Evolutionary conservation across 2,113 vertebrate genomes (phyloP).

Genomic region (Phocoena phocoena): DNA sequence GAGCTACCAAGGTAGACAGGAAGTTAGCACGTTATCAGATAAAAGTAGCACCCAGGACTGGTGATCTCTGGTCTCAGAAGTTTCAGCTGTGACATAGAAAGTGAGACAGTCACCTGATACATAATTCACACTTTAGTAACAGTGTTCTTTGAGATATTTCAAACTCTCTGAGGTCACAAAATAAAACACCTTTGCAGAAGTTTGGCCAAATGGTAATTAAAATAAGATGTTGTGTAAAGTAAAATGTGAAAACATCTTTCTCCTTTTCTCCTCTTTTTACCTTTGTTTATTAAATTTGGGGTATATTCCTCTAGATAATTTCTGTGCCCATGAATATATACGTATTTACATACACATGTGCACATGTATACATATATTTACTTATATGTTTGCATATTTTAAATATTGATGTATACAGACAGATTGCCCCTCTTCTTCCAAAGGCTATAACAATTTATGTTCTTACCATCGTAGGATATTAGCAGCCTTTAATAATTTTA

Average conservation of each 20-base stretch:
- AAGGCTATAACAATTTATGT: background rate
- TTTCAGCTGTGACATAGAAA: background rate
- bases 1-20: background rate
- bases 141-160: background rate
- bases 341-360: background rate
- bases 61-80: background rate
- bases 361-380: background rate
- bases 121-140: constrained; percentile 25
- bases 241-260: background rate
- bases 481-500: background rate
- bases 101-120: constrained; percentile 12
- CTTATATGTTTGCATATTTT: background rate
- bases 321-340: background rate
- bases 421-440: background rate
- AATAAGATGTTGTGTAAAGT: background rate
- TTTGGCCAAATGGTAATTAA: background rate
- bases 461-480: background rate
- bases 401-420: background rate
- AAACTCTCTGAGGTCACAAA: constrained; percentile 9
- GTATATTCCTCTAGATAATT: background rate
- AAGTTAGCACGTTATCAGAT: constrained; percentile 1
- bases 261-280: background rate
- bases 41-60: background rate
- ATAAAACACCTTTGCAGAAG: background rate
- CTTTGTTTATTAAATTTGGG: background rate